Evolutionary conservation across 2,888 invertebrate genomes (phyloP).

Genomic region (Chaetogeoica ovagalla): DNA sequence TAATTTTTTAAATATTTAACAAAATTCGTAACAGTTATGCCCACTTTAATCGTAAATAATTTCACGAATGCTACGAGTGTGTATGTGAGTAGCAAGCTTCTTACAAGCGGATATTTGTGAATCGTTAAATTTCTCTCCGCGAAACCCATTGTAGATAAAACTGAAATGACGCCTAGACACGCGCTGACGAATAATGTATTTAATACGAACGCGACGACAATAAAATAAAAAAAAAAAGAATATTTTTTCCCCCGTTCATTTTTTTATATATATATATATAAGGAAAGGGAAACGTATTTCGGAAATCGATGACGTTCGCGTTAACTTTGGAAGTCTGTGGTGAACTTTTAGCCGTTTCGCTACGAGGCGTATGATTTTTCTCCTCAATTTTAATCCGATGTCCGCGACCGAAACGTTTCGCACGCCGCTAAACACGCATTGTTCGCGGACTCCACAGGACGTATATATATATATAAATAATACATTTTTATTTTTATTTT

Average conservation of each 20-base stretch:
- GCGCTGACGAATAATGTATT: too few species aligned
- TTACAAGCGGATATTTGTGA: too few species aligned
- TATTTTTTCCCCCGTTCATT: not conserved
- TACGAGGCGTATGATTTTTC: slow-evolving; percentile 12
- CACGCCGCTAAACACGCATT: slow-evolving; percentile 33
- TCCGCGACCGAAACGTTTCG: slow-evolving; percentile 18
- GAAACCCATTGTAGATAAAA: too few species aligned
- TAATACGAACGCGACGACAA: not conserved
- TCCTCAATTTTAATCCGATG: slow-evolving; percentile 15
- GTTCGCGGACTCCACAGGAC: slow-evolving; percentile 17
- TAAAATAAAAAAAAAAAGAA: not conserved
- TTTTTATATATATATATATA: not conserved
- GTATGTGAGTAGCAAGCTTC: too few species aligned
- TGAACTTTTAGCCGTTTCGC: slow-evolving; percentile 26
- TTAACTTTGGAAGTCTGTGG: slow-evolving; percentile 28
- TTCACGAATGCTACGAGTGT: too few species aligned
- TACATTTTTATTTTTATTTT: not conserved
- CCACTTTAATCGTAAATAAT: too few species aligned
- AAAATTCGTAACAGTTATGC: too few species aligned
- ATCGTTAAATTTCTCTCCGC: too few species aligned
- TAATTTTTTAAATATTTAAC: too few species aligned
- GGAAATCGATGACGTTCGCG: slow-evolving; percentile 34
- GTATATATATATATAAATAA: not conserved
- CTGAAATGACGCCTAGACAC: too few species aligned
- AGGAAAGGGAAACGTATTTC: slow-evolving; percentile 17